Conservation (phyloP, 2,113 vertebrate species). For the Litocranius walleri region DNA sequence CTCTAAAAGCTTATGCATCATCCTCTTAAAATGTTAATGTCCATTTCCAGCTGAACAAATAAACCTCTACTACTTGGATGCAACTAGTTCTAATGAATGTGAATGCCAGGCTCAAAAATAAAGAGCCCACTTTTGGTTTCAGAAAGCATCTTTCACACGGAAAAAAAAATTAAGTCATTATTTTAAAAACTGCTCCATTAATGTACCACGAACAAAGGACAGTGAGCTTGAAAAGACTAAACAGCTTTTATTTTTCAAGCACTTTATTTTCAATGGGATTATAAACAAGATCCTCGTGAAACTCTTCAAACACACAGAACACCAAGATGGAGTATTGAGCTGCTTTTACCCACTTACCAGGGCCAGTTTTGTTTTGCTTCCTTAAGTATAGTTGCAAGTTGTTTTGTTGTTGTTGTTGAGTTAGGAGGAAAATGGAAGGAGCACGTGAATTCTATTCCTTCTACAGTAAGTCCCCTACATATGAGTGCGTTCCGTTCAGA, state of each 20-base stretch:
- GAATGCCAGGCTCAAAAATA: slow-evolving; percentile 70
- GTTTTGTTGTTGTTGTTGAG: neutral
- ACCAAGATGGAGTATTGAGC: slow-evolving; percentile 42
- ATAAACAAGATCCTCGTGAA: slow-evolving; percentile 70
- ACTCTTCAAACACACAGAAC: slow-evolving; percentile 53
- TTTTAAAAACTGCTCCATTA: slow-evolving; percentile 80
- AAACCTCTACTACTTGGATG: slow-evolving; percentile 73
- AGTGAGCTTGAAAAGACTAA: slow-evolving; percentile 74
- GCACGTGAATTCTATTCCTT: neutral
- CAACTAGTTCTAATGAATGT: slow-evolving; percentile 77
- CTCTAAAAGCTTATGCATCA: slow-evolving; percentile 77
- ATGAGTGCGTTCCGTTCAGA: neutral
- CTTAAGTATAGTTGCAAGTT: neutral
- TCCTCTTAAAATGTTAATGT: slow-evolving; percentile 82
- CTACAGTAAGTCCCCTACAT: neutral
- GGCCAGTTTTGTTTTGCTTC: neutral
- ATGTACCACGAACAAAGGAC: slow-evolving; percentile 70
- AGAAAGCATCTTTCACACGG: slow-evolving; percentile 70
- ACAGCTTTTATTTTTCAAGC: slow-evolving; percentile 72
- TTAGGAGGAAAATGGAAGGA: neutral
- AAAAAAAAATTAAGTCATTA: slow-evolving; percentile 76
- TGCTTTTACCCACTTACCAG: neutral
- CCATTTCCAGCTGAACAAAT: slow-evolving; percentile 79
- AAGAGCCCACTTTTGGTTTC: slow-evolving; percentile 52
- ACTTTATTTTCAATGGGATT: slow-evolving; percentile 74